Percentiles rank a stretch among this genome's conserved stretches.
Evolutionary conservation across 37 sponge, comb jelly and placozoan species (phyloP).

Genomic region (Amphimedon queenslandica): DNA sequence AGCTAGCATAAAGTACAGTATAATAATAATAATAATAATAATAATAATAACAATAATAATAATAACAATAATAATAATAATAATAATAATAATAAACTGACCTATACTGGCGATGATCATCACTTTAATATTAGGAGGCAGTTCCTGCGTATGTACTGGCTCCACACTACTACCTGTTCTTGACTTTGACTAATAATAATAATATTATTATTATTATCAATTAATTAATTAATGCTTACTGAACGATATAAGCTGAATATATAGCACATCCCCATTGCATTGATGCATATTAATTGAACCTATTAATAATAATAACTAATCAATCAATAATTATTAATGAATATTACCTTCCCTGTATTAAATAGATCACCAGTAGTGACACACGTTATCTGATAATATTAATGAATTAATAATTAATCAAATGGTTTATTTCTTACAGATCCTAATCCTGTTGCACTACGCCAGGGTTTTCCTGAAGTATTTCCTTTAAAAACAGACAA

Average conservation of each 20-base stretch:
- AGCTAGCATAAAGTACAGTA: constrained; percentile 9
- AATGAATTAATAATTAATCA: background rate
- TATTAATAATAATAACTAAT: background rate
- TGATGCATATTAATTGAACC: constrained; percentile 27
- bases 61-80: too few relatives aligned
- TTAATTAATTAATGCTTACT: too few relatives aligned
- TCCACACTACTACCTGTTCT: background rate
- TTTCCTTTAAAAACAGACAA: constrained; percentile 77
- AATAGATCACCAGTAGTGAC: constrained; percentile 59
- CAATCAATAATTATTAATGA: too few relatives aligned
- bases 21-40: too few relatives aligned
- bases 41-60: too few relatives aligned
- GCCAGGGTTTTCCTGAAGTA: constrained; percentile 45
- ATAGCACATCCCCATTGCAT: constrained; percentile 39
- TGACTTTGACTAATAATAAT: too few relatives aligned
- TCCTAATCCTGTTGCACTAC: constrained; percentile 52
- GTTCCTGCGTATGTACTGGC: constrained; percentile 20
- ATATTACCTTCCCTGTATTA: constrained; percentile 46
- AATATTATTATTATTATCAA: too few relatives aligned
- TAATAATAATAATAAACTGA: constrained; percentile 6
- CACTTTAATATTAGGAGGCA: constrained; percentile 34
- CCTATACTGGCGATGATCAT: constrained; percentile 27
- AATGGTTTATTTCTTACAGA: constrained; percentile 24
- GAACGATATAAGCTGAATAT: constrained; percentile 19
- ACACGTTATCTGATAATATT: constrained; percentile 48